Conservation (phyloP, 2,888 invertebrate genomes). For the Noctua pronuba region DNA sequence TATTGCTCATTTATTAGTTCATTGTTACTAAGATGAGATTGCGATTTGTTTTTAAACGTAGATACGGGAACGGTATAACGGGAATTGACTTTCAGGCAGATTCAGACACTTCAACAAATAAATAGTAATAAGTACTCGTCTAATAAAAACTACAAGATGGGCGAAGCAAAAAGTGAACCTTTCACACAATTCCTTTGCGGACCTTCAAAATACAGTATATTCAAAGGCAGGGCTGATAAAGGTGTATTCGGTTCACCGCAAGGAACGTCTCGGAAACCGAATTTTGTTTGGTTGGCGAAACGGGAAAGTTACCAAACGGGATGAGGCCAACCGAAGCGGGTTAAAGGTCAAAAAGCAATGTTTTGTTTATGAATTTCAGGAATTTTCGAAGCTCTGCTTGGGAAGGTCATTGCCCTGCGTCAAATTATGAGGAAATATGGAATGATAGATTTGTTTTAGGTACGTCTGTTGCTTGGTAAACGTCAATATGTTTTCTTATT, state of each 20-base stretch:
- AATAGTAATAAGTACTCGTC: too few species aligned
- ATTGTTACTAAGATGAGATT: too few species aligned
- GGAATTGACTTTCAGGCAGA: background rate
- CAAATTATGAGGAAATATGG: background rate
- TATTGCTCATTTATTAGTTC: too few species aligned
- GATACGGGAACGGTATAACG: too few species aligned
- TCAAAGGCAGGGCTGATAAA: conserved; percentile 33
- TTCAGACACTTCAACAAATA: background rate
- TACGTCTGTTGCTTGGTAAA: background rate
- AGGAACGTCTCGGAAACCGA: conserved; percentile 14
- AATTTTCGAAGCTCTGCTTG: background rate
- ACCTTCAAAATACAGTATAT: conserved; percentile 13
- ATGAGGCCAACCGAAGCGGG: too few species aligned
- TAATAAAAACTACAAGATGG: background rate
- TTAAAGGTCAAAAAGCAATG: conserved; percentile 11
- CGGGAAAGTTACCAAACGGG: too few species aligned
- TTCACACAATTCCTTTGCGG: conserved; percentile 22
- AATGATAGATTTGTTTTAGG: background rate
- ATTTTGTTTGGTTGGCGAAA: too few species aligned
- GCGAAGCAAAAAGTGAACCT: background rate
- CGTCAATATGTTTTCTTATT: too few species aligned
- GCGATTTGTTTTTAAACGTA: background rate
- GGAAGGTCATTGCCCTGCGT: background rate
- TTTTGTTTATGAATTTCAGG: conserved; percentile 23
- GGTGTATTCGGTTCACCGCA: conserved; percentile 30